Evolutionary conservation across 2,888 invertebrate species (phyloP).

Genomic region (Itoplectis maculator): DNA sequence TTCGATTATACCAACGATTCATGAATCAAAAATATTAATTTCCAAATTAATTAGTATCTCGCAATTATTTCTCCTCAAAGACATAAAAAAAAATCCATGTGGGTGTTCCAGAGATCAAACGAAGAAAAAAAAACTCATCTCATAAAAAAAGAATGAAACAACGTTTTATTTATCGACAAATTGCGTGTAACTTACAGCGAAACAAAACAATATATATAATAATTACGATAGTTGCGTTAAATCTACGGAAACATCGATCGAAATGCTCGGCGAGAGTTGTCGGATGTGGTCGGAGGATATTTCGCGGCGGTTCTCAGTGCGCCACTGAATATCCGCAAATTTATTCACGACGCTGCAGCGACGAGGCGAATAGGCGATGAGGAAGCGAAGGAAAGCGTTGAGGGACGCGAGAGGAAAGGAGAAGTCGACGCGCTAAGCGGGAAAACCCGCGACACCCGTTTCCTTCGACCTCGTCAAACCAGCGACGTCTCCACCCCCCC

Average conservation of each 20-base stretch:
- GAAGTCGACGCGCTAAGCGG: slow-evolving; percentile 41
- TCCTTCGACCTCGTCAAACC: slow-evolving; percentile 33
- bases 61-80: no score
- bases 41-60: no score
- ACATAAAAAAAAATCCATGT: neutral
- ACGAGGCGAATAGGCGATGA: slow-evolving; percentile 9
- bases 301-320: neutral
- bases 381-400: neutral
- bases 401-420: neutral
- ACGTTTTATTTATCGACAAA: slow-evolving; percentile 3
- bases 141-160: slow-evolving; percentile 15
- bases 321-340: slow-evolving; percentile 45
- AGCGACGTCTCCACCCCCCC: neutral
- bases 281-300: slow-evolving; percentile 4
- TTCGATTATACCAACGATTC: no score
- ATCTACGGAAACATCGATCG: slow-evolving; percentile 13
- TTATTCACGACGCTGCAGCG: slow-evolving; percentile 58
- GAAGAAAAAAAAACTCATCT: neutral
- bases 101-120: neutral
- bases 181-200: neutral
- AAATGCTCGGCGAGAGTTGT: neutral
- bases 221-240: slow-evolving; percentile 13
- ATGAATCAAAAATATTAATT: no score
- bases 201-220: slow-evolving; percentile 25
- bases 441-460: slow-evolving; percentile 46